phyloP scores from a whole-genome alignment of 2,888 invertebrate species.

The Tachina grossa region DNA sequence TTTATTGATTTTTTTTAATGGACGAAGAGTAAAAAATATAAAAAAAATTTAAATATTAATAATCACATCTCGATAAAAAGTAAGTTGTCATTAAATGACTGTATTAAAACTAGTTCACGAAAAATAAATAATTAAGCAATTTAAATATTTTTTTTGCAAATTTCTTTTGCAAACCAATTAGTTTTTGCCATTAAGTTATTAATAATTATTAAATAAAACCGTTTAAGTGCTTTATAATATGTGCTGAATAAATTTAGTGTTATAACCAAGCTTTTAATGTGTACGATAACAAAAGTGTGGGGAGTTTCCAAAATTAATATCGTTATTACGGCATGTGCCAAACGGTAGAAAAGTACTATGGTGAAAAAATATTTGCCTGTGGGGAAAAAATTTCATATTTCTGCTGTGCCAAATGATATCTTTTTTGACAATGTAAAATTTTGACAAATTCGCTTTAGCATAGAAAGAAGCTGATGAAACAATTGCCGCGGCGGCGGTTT shows the following conservation, averaged over 20 bases:
- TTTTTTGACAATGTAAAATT: too few species aligned
- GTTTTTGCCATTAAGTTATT: conserved; percentile 21
- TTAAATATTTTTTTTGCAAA: conserved; percentile 12
- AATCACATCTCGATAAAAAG: conserved; percentile 2
- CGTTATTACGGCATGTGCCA: too few species aligned
- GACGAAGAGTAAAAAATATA: conserved; percentile 42
- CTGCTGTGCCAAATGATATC: too few species aligned
- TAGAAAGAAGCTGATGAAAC: too few species aligned
- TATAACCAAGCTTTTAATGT: conserved; percentile 17
- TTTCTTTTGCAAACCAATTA: conserved; percentile 37
- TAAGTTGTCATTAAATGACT: conserved; percentile 61
- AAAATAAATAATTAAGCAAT: conserved; percentile 45
- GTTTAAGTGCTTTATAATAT: background rate
- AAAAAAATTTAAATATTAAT: conserved; percentile 38
- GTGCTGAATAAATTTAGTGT: conserved; percentile 25
- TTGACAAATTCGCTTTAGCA: too few species aligned
- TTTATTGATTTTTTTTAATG: conserved; percentile 19
- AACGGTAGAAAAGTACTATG: too few species aligned
- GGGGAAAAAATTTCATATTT: too few species aligned
- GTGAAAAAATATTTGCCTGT: too few species aligned
- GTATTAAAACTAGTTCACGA: conserved; percentile 25
- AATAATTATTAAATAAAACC: conserved; percentile 5
- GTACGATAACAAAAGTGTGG: conserved; percentile 21
- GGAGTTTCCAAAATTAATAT: conserved; percentile 12
- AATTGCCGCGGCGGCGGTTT: too few species aligned